Conservation (phyloP, 2,888 invertebrate genomes). For the Zaprionus obscuricornis region DNA sequence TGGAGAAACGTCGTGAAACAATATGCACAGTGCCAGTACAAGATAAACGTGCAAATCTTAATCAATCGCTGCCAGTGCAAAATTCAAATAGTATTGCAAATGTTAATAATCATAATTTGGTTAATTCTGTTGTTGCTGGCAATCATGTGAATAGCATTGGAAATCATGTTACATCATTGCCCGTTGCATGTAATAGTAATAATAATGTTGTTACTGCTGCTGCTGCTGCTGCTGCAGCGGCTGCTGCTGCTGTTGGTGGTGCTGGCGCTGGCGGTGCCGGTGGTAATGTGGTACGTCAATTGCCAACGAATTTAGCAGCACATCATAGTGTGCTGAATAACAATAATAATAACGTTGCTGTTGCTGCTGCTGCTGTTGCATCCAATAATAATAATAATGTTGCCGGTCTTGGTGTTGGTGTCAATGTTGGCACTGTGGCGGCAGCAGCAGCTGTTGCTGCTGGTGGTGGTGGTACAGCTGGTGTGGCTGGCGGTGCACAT, state of each 20-base stretch:
- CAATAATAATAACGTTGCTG: constrained; percentile 3
- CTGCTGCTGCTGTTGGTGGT: too few species aligned
- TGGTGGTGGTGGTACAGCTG: background rate
- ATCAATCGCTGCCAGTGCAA: constrained; percentile 54
- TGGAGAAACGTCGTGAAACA: constrained; percentile 91
- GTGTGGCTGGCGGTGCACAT: constrained; percentile 12
- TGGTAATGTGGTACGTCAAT: constrained; percentile 50
- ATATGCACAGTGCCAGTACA: constrained; percentile 83
- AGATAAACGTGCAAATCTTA: constrained; percentile 81
- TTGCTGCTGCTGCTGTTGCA: constrained; percentile 8
- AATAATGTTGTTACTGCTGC: constrained; percentile 1
- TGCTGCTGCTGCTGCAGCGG: too few species aligned
- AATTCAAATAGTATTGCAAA: background rate
- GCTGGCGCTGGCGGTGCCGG: constrained; percentile 1
- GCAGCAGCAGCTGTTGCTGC: background rate
- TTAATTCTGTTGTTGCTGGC: constrained; percentile 8
- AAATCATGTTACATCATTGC: constrained; percentile 57
- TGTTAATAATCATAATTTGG: constrained; percentile 6
- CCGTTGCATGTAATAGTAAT: constrained; percentile 57
- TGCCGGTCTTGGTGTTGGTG: constrained; percentile 1
- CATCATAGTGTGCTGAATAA: constrained; percentile 35
- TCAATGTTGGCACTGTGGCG: background rate
- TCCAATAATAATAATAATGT: constrained; percentile 19
- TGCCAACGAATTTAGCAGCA: constrained; percentile 45
- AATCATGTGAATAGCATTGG: constrained; percentile 45